Percentiles rank a stretch among this genome's conserved stretches.
Conservation (phyloP, 1,140 invertebrate species). For the Rhizoglyphus robini region DNA sequence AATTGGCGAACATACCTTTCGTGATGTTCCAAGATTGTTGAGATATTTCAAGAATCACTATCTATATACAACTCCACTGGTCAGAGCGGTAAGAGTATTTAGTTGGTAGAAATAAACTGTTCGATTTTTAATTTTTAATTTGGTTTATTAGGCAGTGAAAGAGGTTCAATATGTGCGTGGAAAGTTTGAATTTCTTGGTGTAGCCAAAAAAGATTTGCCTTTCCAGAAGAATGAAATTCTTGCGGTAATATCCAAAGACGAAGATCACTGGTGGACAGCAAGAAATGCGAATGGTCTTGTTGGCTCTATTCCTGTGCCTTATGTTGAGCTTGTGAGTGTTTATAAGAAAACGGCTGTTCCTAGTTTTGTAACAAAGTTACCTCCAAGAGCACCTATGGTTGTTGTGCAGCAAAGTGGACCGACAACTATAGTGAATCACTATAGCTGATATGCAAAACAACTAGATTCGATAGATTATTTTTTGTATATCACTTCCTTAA, state of each 20-base stretch:
- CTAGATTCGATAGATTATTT: too few relatives aligned
- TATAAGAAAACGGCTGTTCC: too few relatives aligned
- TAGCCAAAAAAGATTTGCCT: constrained; percentile 77
- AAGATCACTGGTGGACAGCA: constrained; percentile 95
- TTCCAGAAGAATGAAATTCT: constrained; percentile 88
- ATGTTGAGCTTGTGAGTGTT: constrained; percentile 55
- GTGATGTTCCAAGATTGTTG: constrained; percentile 73
- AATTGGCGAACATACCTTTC: constrained; percentile 88
- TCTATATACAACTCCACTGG: constrained; percentile 83
- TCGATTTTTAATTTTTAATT: neutral
- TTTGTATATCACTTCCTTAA: too few relatives aligned
- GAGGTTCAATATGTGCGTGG: constrained; percentile 70
- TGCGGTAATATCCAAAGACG: constrained; percentile 81
- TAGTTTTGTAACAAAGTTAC: too few relatives aligned
- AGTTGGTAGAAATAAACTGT: neutral
- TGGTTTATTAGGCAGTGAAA: constrained; percentile 41
- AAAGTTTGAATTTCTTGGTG: constrained; percentile 83
- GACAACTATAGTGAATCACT: too few relatives aligned
- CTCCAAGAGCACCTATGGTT: too few relatives aligned
- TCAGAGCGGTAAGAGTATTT: constrained; percentile 48
- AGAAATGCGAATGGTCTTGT: constrained; percentile 66
- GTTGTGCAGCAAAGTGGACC: too few relatives aligned
- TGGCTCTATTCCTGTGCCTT: constrained; percentile 90
- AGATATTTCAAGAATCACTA: constrained; percentile 92
- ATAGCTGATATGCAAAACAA: too few relatives aligned